Evolutionary conservation across 2,888 invertebrate genomes (phyloP), one percentile per base, ranked within the genome.

Genomic region (Xestia rhomboidea): DNA sequence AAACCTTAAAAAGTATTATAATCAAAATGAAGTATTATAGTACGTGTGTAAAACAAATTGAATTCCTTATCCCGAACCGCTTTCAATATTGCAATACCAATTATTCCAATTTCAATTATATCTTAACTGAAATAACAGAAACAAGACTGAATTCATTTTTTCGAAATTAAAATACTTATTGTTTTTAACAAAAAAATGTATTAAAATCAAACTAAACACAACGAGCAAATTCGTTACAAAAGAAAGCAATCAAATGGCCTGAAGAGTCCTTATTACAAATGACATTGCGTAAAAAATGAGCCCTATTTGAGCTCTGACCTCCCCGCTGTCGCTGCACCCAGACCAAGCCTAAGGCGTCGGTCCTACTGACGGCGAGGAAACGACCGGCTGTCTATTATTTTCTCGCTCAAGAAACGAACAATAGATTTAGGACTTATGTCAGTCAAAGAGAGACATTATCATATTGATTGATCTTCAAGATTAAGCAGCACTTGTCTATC

Each of bases 231-330:
- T 51, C 27, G 54, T 57, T 63, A 73, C 18, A 62, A 62, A 51
- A 27, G 41, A 10, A 24, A 60, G 41, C 34, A 74, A 69, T 68
- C 30, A 63, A 69, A 76, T 63, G n/a, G n/a, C n/a, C 57, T 49
- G 11, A 66, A 63, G 49, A 63, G 18, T 34, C 46, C 30, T 63
- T 60, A 70, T 73, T 62, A 73, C 66, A 80, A 24, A 70, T 76
- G 64, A 34, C 30, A 73, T 75, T 76, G 76, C 46, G 68, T 70
- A 30, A 80, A 73, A 69, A 62, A 69, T 73, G 51, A 70, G 62
- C 34, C 21, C n/a, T n/a, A 46, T 83, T 70, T 63, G 34, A 75
- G 60, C 57, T 18, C 30, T 67, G 51, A 73, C 46, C 62, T 62
- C 68, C 2, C 13, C n/a, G n/a, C 46, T 54, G 24, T n/a, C 46